A percentile compares a stretch with the other conserved stretches of the same genome.
phyloP scores from a whole-genome alignment of 2,888 invertebrate genomes.

The Camptogramma bilineatum region DNA sequence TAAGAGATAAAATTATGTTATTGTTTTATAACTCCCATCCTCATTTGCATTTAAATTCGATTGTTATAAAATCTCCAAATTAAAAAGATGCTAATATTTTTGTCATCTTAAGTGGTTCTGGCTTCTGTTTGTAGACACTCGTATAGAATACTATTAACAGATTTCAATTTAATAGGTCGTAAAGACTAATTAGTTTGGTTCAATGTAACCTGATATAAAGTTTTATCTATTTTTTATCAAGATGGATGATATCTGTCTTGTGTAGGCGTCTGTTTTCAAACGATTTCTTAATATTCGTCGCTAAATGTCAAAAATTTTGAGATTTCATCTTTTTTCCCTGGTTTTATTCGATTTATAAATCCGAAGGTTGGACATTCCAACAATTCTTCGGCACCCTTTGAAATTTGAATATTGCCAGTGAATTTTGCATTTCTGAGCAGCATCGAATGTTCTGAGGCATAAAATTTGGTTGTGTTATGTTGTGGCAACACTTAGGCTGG shows the following conservation, averaged over 20 bases:
- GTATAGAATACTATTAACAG: constrained; percentile 3
- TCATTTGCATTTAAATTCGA: constrained; percentile 25
- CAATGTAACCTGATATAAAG: constrained; percentile 29
- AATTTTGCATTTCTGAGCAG: constrained; percentile 18
- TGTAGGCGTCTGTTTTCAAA: constrained; percentile 58
- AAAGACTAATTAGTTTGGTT: constrained; percentile 38
- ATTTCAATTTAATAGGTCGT: constrained; percentile 33
- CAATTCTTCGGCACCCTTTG: constrained; percentile 53
- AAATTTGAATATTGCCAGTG: constrained; percentile 26
- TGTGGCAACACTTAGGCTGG: constrained; percentile 1
- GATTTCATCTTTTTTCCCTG: constrained; percentile 67
- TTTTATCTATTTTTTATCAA: constrained; percentile 33
- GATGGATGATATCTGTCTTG: constrained; percentile 45
- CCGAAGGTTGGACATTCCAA: constrained; percentile 59
- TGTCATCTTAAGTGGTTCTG: constrained; percentile 19
- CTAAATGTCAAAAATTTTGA: constrained; percentile 65
- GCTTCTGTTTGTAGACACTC: constrained; percentile 27
- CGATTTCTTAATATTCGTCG: constrained; percentile 60
- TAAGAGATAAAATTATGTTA: neutral
- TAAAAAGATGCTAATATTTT: constrained; percentile 25
- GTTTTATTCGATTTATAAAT: constrained; percentile 64
- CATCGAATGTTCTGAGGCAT: constrained; percentile 5
- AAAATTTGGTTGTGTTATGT: constrained; percentile 7
- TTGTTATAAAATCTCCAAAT: constrained; percentile 21
- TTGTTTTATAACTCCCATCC: neutral